These are phyloP conservation scores for Eurytoma adleriae DNA, from an alignment of 2,888 invertebrate species.

Conservation along the genomic window DNA sequence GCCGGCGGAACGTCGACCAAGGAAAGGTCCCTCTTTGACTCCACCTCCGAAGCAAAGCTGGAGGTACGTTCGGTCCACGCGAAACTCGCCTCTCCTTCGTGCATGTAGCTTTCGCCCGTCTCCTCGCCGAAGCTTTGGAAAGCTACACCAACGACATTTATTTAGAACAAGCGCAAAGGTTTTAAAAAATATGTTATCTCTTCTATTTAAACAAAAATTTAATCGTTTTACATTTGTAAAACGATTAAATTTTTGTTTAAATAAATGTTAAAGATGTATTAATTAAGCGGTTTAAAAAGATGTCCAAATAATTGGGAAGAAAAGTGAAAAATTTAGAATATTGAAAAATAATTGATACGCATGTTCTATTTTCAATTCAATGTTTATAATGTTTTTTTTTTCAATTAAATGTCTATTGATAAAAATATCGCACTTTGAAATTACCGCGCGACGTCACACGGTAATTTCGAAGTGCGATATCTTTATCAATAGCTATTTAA, in stretches of 20 bases:
- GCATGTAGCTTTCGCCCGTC: constrained; percentile 47
- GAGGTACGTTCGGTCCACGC: constrained; percentile 10
- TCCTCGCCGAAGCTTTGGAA: constrained; percentile 54
- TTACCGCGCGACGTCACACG: too few species aligned
- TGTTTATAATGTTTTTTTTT: too few species aligned
- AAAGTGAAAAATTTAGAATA: too few species aligned
- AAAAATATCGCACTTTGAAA: too few species aligned
- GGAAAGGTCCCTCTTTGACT: not conserved
- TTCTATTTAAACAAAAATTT: not conserved
- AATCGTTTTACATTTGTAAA: not conserved
- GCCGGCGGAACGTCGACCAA: not conserved
- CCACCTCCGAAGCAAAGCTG: constrained; percentile 7
- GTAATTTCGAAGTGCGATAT: too few species aligned
- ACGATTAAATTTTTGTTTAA: not conserved
- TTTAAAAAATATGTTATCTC: not conserved
- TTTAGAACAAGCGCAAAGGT: not conserved
- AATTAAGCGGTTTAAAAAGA: too few species aligned
- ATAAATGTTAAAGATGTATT: not conserved
- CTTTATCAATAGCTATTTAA: too few species aligned
- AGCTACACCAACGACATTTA: constrained; percentile 21
- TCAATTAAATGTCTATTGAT: too few species aligned
- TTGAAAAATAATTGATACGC: too few species aligned
- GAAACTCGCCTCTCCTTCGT: constrained; percentile 50
- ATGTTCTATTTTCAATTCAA: too few species aligned
- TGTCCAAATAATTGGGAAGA: too few species aligned